Base-by-base conservation (phyloP, 1,140 invertebrate genomes). In the Eciton burchellii region DNA sequence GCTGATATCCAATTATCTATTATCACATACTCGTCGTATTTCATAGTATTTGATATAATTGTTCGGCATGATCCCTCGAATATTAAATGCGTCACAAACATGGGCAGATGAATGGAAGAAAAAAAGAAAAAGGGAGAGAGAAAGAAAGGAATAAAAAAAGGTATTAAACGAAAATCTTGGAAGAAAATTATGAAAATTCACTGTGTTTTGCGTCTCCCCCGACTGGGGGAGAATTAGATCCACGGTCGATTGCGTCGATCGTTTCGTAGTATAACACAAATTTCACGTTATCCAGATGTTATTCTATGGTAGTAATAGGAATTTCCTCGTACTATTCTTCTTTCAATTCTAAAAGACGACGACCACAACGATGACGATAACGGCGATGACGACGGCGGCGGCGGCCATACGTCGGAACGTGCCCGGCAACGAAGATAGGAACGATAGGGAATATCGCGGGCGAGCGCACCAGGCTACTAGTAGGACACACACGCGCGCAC, bases 401-500 rank as follows among this genome's bases (percentile, higher is more conserved):
- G 49, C 52, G 56, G 49, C 43, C 47, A 60, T 81, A 65, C 54
- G 45, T 72, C 63, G 45, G 52, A 24, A 70, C 59, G 12, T 19
- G 60, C 19, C 82, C 82, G 60, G 82, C 66, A 41, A 84, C 66
- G 52, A 59, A 77, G 45, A 57, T 73, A 81, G 29, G 76, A 49
- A 11, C 82, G 54, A 62, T 71, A 74, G 57, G 72, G 72, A 74
- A 43, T 57, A 74, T 57, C 62, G 57, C 29, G 43, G 57, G 59
- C 43, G 72, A 74, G 57, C 60, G 59, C 57, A 63, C 74, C 83
- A 85, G 52, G 63, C 65, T 68, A 60, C 24, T 29, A 70, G 66
- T 49, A 76, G 81, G 66, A 66, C 79, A 82, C 74, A 85, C 26
- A 68, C 41, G 84, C 65, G 68, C 84, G 71, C 52, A 63, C 65